Base-by-base conservation (phyloP, 2,888 invertebrate species). In the Apamea epomidion region DNA sequence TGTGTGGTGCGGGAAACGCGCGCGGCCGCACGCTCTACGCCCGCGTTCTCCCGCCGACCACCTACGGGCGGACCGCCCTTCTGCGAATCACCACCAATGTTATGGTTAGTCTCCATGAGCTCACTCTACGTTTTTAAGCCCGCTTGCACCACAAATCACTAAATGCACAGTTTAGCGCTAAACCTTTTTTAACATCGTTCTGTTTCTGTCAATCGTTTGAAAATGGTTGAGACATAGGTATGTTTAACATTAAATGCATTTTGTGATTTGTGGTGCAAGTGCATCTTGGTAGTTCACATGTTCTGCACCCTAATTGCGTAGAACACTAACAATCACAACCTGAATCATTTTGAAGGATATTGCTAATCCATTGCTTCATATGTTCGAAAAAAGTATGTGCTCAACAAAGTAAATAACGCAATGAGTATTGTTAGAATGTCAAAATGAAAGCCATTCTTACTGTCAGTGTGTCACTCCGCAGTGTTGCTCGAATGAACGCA, bases 31-130 rank as follows among this genome's bases (percentile, higher is more conserved):
- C 95, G 92, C 94, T 93, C 94, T 94, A 93, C 96, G 96, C 96
- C 96, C 96, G 95, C 97, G 95, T 93, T 95, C 95, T 95, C 95
- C 97, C 97, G 95, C 96, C 95, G 94, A 94, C 97, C 97, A 95
- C 97, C 95, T 94, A 94, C 95, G 97, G 97, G 95, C 95, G 95
- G 94, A 92, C 90, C 96, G 96, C 96, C 97, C 95, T 96, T 95
- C 97, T 97, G 94, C 74, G 86, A 68, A 87, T 79, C 82, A 74
- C 74, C 54, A 78, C 8, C 58, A 72, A 70, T 18, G 48, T 71
- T 48, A 25, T 32, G 37, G 29, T 78, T 72, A 71, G 14, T 5
- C 16, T 67, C 16, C 32, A 37, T 37, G 18, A 81, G 67, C 7
- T 71, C 14, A 45, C 21, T n/a, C 16, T 2, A 25, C 42, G 16